Evolutionary conservation across 2,797 vertebrate genomes (phyloP), one percentile per base, ranked within the genome.

Genomic region (Malurus leucopterus): DNA sequence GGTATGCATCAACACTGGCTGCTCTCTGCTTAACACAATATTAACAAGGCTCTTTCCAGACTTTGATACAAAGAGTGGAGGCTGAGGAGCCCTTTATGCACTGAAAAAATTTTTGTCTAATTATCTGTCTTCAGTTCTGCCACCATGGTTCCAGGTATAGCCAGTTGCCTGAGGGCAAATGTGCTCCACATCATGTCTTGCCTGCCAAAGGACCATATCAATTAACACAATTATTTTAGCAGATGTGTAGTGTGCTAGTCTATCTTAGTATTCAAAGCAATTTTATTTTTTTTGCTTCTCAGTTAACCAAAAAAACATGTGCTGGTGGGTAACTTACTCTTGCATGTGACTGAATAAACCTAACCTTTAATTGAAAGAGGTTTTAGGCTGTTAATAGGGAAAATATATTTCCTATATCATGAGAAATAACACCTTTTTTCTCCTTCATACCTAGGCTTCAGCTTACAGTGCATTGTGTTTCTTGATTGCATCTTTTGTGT

Each of bases 101-200:
- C 15, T 32, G 32, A 87, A 50, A 36, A 9, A 8, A 3, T 47
- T 70, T 70, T 41, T 59, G 14, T 53, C 38, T 22, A n/a, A 6
- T 30, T 36, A 51, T 27, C 27, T 43, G 40, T 64, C 57, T 34
- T 69, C 2, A 1, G n/a, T 19, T 61, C 55, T 79, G 44, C 41
- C 68, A 49, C 9, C 11, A 10, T n/a, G 32, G 26, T 65, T 57
- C 4, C 47, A 70, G 19, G 13, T 15, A 59, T 41, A 68, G 40
- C 19, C 24, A n/a, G 20, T 12, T 50, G 23, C 40, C 41, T 0
- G 1, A 40, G 4, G 6, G 9, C 8, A 65, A 54, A 70, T 23
- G 6, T 40, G 13, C 15, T 61, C 3, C 3, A 3, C 3, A 7
- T 26, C 12, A 0, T 23, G 9, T n/a, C 51, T 84, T 78, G 27